Conservation (phyloP, 2,113 vertebrate species). For the Atrichornis clamosus region DNA sequence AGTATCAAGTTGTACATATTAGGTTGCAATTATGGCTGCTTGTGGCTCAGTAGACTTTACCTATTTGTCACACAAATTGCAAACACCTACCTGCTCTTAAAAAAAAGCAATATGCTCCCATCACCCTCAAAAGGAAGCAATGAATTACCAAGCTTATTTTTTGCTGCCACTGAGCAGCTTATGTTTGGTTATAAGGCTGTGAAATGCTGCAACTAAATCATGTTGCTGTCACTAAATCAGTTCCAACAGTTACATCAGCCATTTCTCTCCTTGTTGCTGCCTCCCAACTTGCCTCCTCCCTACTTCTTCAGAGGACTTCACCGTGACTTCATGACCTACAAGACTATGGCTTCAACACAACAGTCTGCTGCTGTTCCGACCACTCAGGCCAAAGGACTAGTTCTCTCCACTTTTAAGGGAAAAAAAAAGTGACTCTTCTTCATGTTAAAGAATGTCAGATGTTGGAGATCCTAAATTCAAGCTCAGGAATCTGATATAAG, state of each 20-base stretch:
- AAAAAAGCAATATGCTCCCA: neutral
- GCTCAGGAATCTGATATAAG: neutral
- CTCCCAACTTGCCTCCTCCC: neutral
- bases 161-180: neutral
- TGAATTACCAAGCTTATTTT: neutral
- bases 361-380: neutral
- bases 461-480: neutral
- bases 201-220: neutral
- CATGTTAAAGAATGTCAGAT: neutral
- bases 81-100: neutral
- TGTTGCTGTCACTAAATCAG: neutral
- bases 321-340: neutral
- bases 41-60: neutral
- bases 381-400: neutral
- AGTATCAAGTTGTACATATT: neutral
- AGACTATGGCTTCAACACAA: neutral
- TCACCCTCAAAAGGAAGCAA: neutral
- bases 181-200: neutral
- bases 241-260: neutral
- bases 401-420: fast-evolving
- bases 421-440: neutral
- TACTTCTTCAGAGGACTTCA: neutral
- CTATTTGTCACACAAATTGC: neutral
- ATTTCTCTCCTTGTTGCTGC: neutral
- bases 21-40: neutral